Evolutionary conservation across 2,888 invertebrate genomes (phyloP).

Genomic region (Temnothorax rugatulus): DNA sequence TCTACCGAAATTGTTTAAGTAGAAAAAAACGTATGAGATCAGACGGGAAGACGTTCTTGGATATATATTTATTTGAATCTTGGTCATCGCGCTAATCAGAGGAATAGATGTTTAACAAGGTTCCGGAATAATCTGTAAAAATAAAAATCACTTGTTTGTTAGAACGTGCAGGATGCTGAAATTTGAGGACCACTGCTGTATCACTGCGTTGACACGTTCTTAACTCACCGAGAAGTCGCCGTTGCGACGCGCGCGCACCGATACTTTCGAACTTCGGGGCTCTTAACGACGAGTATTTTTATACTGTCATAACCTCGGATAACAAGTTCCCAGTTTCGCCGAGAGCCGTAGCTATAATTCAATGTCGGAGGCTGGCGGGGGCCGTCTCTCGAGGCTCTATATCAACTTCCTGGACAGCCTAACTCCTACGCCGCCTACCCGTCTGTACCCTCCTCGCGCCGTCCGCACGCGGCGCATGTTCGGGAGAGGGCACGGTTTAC

Average conservation of each 20-base stretch:
- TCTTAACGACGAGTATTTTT: conserved; percentile 79
- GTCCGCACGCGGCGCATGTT: conserved; percentile 46
- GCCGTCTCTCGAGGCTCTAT: conserved; percentile 81
- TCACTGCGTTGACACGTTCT: conserved; percentile 26
- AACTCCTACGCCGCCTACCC: conserved; percentile 54
- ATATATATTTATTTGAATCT: background rate
- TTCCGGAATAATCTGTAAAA: background rate
- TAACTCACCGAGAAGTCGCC: conserved; percentile 27
- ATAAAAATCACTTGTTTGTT: background rate
- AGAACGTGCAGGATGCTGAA: background rate
- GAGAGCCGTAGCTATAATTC: conserved; percentile 80
- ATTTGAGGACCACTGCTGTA: background rate
- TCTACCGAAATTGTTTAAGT: background rate
- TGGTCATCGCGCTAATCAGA: background rate
- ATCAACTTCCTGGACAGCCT: conserved; percentile 81
- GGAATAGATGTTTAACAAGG: background rate
- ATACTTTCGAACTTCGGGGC: conserved; percentile 44
- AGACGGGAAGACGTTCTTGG: background rate
- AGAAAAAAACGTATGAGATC: background rate
- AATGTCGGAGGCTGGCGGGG: conserved; percentile 79
- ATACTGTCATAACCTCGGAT: conserved; percentile 80
- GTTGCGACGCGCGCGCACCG: conserved; percentile 16
- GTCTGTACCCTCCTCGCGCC: conserved; percentile 55
- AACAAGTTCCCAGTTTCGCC: conserved; percentile 80
- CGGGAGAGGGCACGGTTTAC: conserved; percentile 57